A percentile compares a stretch with the other conserved stretches of the same genome.
phyloP scores from a whole-genome alignment of 2,888 invertebrate species.

The Taphrorychus bicolor region DNA sequence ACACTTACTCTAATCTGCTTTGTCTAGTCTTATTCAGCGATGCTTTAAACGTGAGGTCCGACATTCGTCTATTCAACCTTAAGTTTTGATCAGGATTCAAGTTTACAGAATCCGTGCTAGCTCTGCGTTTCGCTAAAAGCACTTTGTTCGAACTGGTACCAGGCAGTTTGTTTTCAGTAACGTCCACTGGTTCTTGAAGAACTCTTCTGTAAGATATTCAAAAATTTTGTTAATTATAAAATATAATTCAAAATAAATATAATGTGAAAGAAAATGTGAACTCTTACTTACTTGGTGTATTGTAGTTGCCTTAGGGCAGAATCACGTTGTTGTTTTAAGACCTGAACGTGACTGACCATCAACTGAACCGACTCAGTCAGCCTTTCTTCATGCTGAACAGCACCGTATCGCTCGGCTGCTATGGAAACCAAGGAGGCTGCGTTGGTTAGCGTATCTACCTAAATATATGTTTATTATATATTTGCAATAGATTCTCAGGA shows the following conservation, averaged over 20 bases:
- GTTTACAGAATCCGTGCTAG: constrained; percentile 65
- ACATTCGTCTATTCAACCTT: constrained; percentile 53
- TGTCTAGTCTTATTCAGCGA: constrained; percentile 57
- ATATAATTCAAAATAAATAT: not conserved
- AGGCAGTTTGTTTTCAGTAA: too few species aligned
- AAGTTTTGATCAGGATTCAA: constrained; percentile 38
- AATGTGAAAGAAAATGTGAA: too few species aligned
- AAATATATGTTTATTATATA: constrained; percentile 18
- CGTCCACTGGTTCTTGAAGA: constrained; percentile 48
- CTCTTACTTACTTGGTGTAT: constrained; percentile 62
- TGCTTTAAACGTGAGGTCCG: constrained; percentile 54
- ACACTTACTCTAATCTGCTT: constrained; percentile 56
- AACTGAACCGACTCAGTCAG: constrained; percentile 65
- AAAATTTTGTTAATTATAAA: too few species aligned
- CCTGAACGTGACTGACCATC: constrained; percentile 67
- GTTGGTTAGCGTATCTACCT: constrained; percentile 53
- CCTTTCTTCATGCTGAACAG: constrained; percentile 66
- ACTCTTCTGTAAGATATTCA: constrained; percentile 55
- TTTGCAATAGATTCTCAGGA: too few species aligned
- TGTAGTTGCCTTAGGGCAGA: constrained; percentile 65
- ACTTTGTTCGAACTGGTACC: constrained; percentile 39
- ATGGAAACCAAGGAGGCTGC: constrained; percentile 55
- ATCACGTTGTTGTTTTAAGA: constrained; percentile 64
- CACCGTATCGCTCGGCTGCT: constrained; percentile 61
- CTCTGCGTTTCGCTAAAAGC: constrained; percentile 61